A percentile compares a stretch with the other conserved stretches of the same genome.
phyloP scores from a whole-genome alignment of 2,888 invertebrate genomes.

The Venustoraphidia nigricollis region DNA sequence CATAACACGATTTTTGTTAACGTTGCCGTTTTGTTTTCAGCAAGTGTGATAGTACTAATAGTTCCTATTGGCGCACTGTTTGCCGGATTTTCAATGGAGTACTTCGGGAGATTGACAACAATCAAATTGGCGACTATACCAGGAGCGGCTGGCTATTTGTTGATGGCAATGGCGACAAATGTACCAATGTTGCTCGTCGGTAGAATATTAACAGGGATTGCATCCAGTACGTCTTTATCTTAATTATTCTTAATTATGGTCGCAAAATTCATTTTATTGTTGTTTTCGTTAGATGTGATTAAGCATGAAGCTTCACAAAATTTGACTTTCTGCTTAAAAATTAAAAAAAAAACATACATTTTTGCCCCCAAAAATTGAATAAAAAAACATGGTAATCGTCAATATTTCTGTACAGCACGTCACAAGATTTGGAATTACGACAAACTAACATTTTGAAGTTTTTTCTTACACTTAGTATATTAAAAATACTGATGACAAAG shows the following conservation, averaged over 20 bases:
- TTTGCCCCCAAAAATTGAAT: no score
- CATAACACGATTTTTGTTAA: background rate
- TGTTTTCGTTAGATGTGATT: no score
- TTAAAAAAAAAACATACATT: no score
- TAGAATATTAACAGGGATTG: constrained; percentile 35
- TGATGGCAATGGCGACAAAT: constrained; percentile 34
- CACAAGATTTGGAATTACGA: no score
- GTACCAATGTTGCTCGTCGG: constrained; percentile 35
- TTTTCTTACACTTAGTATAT: no score
- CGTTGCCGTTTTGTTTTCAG: constrained; percentile 20
- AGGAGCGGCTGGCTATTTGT: constrained; percentile 35
- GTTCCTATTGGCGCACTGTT: constrained; percentile 36
- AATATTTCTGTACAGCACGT: no score
- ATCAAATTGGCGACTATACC: constrained; percentile 39
- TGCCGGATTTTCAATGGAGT: constrained; percentile 39
- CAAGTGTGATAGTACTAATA: constrained; percentile 37
- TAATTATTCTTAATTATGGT: background rate
- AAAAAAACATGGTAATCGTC: no score
- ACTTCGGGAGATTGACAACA: constrained; percentile 35
- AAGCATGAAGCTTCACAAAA: no score
- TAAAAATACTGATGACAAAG: no score
- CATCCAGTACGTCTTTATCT: constrained; percentile 26
- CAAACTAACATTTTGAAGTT: no score
- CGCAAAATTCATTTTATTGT: no score
- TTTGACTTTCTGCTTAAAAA: no score